Base-by-base conservation (phyloP, 2,888 invertebrate genomes). In the Rhaphigaster nebulosa region DNA sequence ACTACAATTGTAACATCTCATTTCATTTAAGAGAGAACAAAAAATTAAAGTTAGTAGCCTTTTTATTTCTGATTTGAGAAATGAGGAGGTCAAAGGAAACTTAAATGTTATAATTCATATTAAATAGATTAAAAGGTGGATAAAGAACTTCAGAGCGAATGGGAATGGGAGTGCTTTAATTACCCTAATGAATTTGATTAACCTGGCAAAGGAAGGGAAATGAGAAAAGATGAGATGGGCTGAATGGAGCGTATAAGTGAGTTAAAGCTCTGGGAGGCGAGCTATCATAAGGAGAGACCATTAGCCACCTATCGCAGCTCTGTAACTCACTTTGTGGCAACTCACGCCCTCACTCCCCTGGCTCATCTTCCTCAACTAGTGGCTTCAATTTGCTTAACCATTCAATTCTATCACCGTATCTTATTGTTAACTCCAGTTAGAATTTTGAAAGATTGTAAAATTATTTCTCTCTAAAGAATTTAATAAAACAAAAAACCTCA, bases 261-360 rank as follows among this genome's bases (percentile, higher is more conserved):
- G 88, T 88, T 88, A 88, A 38, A 23, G 70, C 6, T 1, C 23
- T 10, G 26, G 54, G 38, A 23, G 65, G n/a, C n/a, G 87, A 87
- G 87, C 80, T 80, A 80, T 80, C 80, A 80, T 84, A 50, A 84
- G 84, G 84, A 84, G 38, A n/a, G 76, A n/a, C 84, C 84, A 84
- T 84, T 84, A 84, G 84, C n/a, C 84, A 50, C n/a, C 84, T 84
- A 84, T 84, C 84, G 84, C 84, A 1, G 84, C 84, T 50, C 84
- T 5, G 0, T 84, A 84, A 84, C 84, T 84, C 45, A 84, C 45
- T 84, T 80, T 38, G 84, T 84, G 84, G 45, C 23, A 29, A 29
- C 84, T 84, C 26, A 45, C 84, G 6, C 18, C 45, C 45, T 23
- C 26, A 3, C 26, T 0, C 15, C 13, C 45, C 34, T 38, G 84